Conservation (phyloP, 2,888 invertebrate genomes). For the Macrosoma leucophasiata region DNA sequence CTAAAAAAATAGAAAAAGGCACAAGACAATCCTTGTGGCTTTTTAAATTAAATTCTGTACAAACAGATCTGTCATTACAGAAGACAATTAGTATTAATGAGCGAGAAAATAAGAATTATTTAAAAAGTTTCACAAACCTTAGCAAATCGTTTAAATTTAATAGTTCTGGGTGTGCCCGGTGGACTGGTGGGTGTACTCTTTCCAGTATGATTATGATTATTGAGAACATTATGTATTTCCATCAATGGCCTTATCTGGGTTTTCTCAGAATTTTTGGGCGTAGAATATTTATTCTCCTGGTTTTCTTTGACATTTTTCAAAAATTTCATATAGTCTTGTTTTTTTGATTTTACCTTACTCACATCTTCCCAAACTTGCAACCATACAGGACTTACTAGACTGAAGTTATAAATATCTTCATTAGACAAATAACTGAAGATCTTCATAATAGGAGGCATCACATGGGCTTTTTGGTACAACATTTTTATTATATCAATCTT, state of each 20-base stretch:
- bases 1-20: no score
- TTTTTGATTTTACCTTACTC: constrained; percentile 41
- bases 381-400: constrained; percentile 56
- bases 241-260: constrained; percentile 40
- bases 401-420: constrained; percentile 58
- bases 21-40: no score
- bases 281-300: constrained; percentile 45
- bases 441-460: constrained; percentile 47
- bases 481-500: constrained; percentile 60
- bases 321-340: constrained; percentile 39
- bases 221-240: constrained; percentile 52
- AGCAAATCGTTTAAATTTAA: constrained; percentile 52
- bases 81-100: no score
- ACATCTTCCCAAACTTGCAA: constrained; percentile 46
- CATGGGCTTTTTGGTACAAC: constrained; percentile 39
- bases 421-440: constrained; percentile 53
- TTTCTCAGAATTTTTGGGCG: constrained; percentile 30
- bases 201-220: constrained; percentile 28
- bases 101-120: no score
- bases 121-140: constrained; percentile 50
- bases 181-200: constrained; percentile 39
- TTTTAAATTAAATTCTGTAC: no score
- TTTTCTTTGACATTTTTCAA: constrained; percentile 52
- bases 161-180: constrained; percentile 57
- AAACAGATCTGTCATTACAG: no score